Evolutionary conservation across 1,140 invertebrate genomes (phyloP), one percentile per base, ranked within the genome.

Genomic region (Bombus balteatus): DNA sequence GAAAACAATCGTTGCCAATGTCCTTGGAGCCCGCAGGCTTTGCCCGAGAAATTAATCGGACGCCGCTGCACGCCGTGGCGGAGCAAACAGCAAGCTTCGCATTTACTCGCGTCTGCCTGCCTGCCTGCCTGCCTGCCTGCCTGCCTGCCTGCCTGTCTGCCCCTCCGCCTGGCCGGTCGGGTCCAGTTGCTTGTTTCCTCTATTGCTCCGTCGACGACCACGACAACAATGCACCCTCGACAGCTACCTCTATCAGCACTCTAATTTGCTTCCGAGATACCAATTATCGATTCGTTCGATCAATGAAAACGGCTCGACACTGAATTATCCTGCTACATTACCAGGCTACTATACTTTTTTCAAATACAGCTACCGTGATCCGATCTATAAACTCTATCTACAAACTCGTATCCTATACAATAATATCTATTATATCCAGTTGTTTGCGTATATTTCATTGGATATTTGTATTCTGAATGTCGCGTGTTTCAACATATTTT

Each of bases 1-100:
- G 85, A 90, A 89, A 90, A 90, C 89, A 90, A 90, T 90, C 88
- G 89, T 86, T 79, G 86, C 85, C 88, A 85, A 90, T 89, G 89
- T 89, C 89, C 88, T 90, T 90, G 85, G 81, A 86, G 77, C 85
- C 88, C 88, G 88, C 88, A 90, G 89, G 88, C 88, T 89, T 90
- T 89, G 88, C 85, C 74, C 68, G 89, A 87, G 89, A 90, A 90
- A 90, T 90, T 90, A 90, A 90, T 90, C 89, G 89, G 81, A 86
- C 89, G 78, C 88, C 85, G 59, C 47, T 59, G 65, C 76, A 82
- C 89, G 78, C 88, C 85, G 59, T 59, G 65, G 71, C 76, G 83
- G n/a, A 80, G 78, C 88, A 90, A 90, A 90, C 86, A 87, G 85
- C 81, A 75, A 74, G 81, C 81, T 78, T 85, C 88, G 88, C 89